Conservation (phyloP, 2,797 vertebrate species). For the Dendrocincla fuliginosa region DNA sequence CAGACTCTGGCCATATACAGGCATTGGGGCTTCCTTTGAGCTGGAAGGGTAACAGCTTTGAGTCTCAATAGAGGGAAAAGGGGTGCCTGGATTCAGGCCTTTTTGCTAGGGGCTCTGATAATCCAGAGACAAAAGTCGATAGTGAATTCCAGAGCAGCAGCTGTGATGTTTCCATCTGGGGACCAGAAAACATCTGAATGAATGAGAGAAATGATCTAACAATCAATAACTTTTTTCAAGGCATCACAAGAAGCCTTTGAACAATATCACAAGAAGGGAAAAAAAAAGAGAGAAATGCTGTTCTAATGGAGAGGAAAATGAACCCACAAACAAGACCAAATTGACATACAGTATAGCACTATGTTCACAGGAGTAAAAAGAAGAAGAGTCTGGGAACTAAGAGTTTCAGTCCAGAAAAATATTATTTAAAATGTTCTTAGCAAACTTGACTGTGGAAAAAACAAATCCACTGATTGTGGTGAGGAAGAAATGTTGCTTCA, state of each 20-base stretch:
- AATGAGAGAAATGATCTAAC: slow-evolving; percentile 73
- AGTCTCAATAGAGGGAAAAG: not conserved
- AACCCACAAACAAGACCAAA: slow-evolving; percentile 65
- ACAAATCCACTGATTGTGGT: not conserved
- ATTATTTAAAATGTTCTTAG: not conserved
- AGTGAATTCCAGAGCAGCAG: slow-evolving; percentile 69
- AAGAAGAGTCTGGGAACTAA: slow-evolving; percentile 3
- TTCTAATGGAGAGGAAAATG: slow-evolving; percentile 66
- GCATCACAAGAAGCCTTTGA: slow-evolving; percentile 72
- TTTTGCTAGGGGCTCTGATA: slow-evolving; percentile 54
- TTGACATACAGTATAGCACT: slow-evolving; percentile 22
- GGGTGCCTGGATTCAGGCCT: slow-evolving; percentile 32
- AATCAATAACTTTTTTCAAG: slow-evolving; percentile 73
- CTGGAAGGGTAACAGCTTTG: slow-evolving; percentile 5
- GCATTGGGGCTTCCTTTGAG: slow-evolving; percentile 8
- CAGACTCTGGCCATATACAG: not conserved
- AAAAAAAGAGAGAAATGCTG: slow-evolving; percentile 29
- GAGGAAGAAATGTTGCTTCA: not conserved
- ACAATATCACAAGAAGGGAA: slow-evolving; percentile 62
- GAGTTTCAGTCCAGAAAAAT: slow-evolving; percentile 20
- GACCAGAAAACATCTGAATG: slow-evolving; percentile 74
- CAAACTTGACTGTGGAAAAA: not conserved
- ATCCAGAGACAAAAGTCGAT: slow-evolving; percentile 67
- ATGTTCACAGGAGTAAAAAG: slow-evolving; percentile 32
- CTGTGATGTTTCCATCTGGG: slow-evolving; percentile 71